These are phyloP conservation scores for Cyrtodaria siliqua DNA, from an alignment of 2,888 invertebrate species.

Conservation along the genomic window DNA sequence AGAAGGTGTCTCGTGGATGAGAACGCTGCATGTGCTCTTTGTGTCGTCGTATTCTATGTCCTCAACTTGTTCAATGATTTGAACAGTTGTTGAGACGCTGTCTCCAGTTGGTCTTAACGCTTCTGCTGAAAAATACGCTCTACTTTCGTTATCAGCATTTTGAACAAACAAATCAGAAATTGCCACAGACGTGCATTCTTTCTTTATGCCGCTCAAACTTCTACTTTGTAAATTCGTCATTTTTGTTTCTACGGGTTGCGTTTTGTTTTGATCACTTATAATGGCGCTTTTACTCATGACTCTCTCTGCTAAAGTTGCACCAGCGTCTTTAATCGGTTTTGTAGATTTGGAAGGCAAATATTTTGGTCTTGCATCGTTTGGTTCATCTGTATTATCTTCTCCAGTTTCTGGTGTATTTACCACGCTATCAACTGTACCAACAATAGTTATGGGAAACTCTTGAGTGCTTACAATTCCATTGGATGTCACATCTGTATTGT, in stretches of 20 bases:
- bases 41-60: constrained; percentile 1
- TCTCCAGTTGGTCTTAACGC: background rate
- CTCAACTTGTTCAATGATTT: constrained; percentile 15
- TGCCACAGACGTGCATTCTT: background rate
- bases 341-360: background rate
- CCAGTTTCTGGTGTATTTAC: background rate
- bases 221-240: background rate
- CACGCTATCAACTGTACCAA: background rate
- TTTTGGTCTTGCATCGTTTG: background rate
- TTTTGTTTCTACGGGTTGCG: background rate
- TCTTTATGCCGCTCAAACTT: background rate
- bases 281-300: background rate
- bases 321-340: too few relatives aligned
- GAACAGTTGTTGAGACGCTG: constrained; percentile 4
- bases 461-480: background rate
- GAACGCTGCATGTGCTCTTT: background rate
- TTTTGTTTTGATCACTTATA: background rate
- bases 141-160: too few relatives aligned
- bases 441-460: background rate
- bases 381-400: background rate
- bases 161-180: background rate
- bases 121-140: background rate
- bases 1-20: constrained; percentile 32
- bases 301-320: background rate
- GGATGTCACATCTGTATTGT: background rate